Evolutionary conservation across 2,888 invertebrate species (phyloP).

Genomic region (Tenthredo scrophulariae): DNA sequence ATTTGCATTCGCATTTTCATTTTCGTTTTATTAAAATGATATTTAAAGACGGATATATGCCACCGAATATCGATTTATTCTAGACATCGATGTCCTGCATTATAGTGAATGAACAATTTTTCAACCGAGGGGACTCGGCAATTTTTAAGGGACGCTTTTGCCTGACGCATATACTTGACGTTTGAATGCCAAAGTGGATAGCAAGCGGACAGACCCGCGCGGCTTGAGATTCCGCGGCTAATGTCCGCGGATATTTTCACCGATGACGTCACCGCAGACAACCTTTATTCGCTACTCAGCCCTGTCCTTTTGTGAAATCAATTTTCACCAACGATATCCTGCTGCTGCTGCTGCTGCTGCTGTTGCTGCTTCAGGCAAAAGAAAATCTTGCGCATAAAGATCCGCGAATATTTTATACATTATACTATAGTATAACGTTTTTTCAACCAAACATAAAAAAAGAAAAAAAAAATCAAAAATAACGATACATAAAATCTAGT

Average conservation of each 20-base stretch:
- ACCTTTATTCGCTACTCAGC: slow-evolving; percentile 5
- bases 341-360: background rate
- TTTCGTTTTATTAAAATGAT: background rate
- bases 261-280: slow-evolving; percentile 21
- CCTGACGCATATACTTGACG: slow-evolving; percentile 31
- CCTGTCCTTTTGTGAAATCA: background rate
- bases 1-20: background rate
- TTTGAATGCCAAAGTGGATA: slow-evolving; percentile 25
- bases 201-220: background rate
- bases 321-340: background rate
- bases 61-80: background rate
- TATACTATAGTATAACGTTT: background rate
- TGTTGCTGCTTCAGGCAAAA: background rate
- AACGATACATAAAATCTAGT: background rate
- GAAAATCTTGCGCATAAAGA: background rate
- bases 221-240: slow-evolving; percentile 21
- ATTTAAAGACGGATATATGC: background rate
- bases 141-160: slow-evolving; percentile 13
- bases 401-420: background rate
- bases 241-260: slow-evolving; percentile 34
- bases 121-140: slow-evolving; percentile 18
- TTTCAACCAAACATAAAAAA: background rate
- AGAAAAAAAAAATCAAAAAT: background rate
- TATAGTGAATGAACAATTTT: slow-evolving; percentile 1
- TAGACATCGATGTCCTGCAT: background rate